phyloP scores from a whole-genome alignment of 2,797 vertebrate species.

The Micromesistius poutassou region DNA sequence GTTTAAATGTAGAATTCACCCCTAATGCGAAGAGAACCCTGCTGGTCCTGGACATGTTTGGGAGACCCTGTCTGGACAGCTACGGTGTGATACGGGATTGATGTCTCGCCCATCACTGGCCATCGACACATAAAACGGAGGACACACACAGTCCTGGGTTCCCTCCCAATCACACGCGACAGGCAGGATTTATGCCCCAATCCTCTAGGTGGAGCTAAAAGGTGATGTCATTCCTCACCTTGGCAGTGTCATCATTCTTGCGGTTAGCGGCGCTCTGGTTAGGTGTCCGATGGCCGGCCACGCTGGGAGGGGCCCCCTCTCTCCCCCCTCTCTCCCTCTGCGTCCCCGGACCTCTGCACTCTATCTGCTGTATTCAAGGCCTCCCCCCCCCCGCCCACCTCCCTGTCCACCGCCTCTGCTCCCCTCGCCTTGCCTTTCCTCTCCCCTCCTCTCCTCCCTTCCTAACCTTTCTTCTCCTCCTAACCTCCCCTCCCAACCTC shows the following conservation, averaged over 20 bases:
- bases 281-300: constrained; percentile 66
- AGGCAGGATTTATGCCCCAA: constrained; percentile 75
- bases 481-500: too few species aligned
- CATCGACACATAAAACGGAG: constrained; percentile 64
- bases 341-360: constrained; percentile 17
- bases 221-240: constrained; percentile 79
- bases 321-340: constrained; percentile 43
- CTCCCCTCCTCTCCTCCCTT: too few species aligned
- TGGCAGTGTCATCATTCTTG: constrained; percentile 79
- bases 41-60: background rate
- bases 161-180: constrained; percentile 70
- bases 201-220: constrained; percentile 76
- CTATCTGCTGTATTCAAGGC: constrained; percentile 19
- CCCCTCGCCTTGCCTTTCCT: constrained; percentile 26
- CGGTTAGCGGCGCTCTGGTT: constrained; percentile 74
- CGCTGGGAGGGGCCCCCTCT: constrained; percentile 56
- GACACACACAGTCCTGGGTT: constrained; percentile 65
- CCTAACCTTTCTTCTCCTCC: too few species aligned
- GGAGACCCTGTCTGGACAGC: constrained; percentile 17
- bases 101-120: constrained; percentile 50
- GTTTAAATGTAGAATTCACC: too few species aligned
- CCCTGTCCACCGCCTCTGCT: constrained; percentile 63
- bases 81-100: constrained; percentile 12
- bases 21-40: background rate
- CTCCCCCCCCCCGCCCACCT: constrained; percentile 45